Evolutionary conservation across 2,113 vertebrate species (phyloP).

Genomic region (Acrocephalus kingi): DNA sequence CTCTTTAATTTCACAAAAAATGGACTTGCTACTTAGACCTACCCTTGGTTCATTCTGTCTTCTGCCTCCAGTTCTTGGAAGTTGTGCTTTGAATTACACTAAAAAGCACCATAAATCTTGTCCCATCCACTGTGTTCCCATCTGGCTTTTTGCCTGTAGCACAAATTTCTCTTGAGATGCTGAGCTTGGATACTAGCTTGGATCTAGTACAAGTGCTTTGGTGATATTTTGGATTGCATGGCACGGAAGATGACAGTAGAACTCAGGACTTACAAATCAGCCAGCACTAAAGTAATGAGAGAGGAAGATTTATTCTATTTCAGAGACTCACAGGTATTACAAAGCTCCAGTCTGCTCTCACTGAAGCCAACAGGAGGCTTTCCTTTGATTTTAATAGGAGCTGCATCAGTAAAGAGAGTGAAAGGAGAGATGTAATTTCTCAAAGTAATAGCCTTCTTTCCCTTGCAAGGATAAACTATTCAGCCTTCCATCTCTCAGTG

Average conservation of each 20-base stretch:
- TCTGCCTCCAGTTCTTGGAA: background rate
- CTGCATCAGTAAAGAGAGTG: background rate
- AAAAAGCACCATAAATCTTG: background rate
- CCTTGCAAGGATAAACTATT: background rate
- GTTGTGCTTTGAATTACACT: background rate
- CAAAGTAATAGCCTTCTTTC: slow-evolving; percentile 5
- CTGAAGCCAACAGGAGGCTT: slow-evolving; percentile 9
- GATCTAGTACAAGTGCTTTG: background rate
- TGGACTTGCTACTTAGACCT: background rate
- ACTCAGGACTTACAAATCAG: background rate
- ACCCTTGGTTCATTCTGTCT: background rate
- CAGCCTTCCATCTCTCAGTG: background rate
- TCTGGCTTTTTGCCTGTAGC: background rate
- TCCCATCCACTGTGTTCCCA: background rate
- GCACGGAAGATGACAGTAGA: background rate
- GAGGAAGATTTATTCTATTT: slow-evolving; percentile 11
- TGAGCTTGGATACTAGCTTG: background rate
- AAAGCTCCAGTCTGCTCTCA: background rate
- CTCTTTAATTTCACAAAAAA: background rate
- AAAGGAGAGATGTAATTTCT: background rate
- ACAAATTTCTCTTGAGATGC: background rate
- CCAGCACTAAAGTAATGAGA: background rate
- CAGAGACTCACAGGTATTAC: background rate
- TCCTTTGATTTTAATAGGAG: slow-evolving; percentile 7
- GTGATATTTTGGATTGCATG: background rate